Evolutionary conservation across 2,113 vertebrate genomes (phyloP).

Genomic region (Uria lomvia): DNA sequence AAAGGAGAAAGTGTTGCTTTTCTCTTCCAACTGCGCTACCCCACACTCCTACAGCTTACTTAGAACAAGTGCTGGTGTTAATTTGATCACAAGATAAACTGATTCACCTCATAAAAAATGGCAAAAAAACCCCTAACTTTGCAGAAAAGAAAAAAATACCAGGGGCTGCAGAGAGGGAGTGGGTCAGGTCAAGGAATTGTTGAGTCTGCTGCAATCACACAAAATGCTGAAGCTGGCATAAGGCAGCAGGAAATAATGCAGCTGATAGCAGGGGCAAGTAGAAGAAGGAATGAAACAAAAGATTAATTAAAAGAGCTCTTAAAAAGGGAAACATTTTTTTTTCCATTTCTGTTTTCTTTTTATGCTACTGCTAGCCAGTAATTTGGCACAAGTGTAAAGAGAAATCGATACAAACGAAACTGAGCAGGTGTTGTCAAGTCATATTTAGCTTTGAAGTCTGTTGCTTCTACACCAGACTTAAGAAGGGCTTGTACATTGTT

Average conservation of each 20-base stretch:
- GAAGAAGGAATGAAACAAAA: not conserved
- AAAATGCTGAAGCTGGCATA: not conserved
- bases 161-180: fast-evolving
- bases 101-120: not conserved
- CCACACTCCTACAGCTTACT: not conserved
- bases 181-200: not conserved
- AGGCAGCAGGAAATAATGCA: not conserved
- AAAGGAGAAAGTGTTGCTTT: not conserved
- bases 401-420: not conserved
- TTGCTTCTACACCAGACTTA: not conserved
- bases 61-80: not conserved
- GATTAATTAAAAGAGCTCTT: not conserved
- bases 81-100: not conserved
- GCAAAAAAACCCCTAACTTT: not conserved
- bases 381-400: not conserved
- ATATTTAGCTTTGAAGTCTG: not conserved
- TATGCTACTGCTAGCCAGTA: not conserved
- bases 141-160: not conserved
- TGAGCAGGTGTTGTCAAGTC: not conserved
- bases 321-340: not conserved
- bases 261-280: not conserved
- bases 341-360: not conserved
- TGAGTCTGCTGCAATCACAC: not conserved
- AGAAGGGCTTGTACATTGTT: not conserved
- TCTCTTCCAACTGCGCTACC: not conserved